Percentiles rank a stretch among this genome's conserved stretches.
Evolutionary conservation across 37 sponge, comb jelly and placozoan species (phyloP).

Genomic region (Haliclona indistincta): DNA sequence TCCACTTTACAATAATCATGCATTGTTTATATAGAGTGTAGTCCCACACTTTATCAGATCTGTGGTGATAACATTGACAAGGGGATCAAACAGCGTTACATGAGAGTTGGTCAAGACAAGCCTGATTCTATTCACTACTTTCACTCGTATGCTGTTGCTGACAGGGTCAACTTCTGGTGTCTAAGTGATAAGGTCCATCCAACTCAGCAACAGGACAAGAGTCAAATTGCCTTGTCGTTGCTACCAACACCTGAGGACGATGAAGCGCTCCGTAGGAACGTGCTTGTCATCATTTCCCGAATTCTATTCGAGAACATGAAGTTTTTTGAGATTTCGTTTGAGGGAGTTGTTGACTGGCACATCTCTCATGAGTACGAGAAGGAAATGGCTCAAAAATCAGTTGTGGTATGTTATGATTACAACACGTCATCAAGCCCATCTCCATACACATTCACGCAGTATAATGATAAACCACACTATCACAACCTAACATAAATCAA

Average conservation of each 20-base stretch:
- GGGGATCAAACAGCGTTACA: background rate
- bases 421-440: too few relatives aligned
- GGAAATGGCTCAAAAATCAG: slow-evolving; percentile 22
- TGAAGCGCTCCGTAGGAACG: slow-evolving; percentile 6
- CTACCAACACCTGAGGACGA: slow-evolving; percentile 43
- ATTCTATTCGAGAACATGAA: slow-evolving; percentile 16
- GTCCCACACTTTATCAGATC: background rate
- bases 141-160: slow-evolving; percentile 24
- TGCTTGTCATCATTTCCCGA: slow-evolving; percentile 25
- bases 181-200: background rate
- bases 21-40: too few relatives aligned
- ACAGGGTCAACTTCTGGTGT: slow-evolving; percentile 25
- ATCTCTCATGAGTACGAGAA: slow-evolving; percentile 19
- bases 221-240: slow-evolving; percentile 10
- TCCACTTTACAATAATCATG: too few relatives aligned
- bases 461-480: too few relatives aligned
- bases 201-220: too few relatives aligned
- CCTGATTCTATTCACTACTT: background rate
- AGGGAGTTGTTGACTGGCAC: slow-evolving; percentile 28
- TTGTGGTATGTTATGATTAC: too few relatives aligned
- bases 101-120: background rate
- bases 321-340: slow-evolving; percentile 22
- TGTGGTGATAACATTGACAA: slow-evolving; percentile 26
- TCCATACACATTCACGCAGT: too few relatives aligned
- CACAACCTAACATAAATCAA: too few relatives aligned